phyloP scores from a whole-genome alignment of 1,140 invertebrate species.

The Eurosta solidaginis region DNA sequence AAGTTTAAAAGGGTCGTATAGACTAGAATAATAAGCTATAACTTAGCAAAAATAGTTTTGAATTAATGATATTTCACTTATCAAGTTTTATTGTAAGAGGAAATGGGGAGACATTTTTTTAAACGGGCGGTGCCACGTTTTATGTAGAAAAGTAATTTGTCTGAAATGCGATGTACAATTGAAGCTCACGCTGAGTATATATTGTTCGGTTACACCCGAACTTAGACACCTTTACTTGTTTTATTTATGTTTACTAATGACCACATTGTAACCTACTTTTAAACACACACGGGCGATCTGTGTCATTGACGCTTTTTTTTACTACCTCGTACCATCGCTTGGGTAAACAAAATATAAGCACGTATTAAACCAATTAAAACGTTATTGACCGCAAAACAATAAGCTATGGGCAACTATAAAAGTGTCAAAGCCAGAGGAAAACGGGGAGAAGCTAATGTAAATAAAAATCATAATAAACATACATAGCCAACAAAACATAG shows the following conservation, averaged over 20 bases:
- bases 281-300: background rate
- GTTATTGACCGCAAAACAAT: constrained; percentile 22
- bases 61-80: too few species aligned
- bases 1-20: too few species aligned
- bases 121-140: too few species aligned
- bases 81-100: too few species aligned
- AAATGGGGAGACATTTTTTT: too few species aligned
- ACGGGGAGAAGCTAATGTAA: background rate
- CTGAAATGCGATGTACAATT: too few species aligned
- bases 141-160: too few species aligned
- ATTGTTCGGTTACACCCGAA: too few species aligned
- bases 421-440: background rate
- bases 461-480: background rate
- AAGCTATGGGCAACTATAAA: background rate
- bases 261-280: background rate
- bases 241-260: background rate
- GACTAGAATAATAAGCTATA: too few species aligned
- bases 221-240: too few species aligned
- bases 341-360: background rate
- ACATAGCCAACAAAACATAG: background rate
- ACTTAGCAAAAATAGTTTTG: too few species aligned
- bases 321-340: background rate
- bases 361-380: constrained; percentile 25
- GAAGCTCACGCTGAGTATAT: too few species aligned
- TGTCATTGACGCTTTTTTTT: background rate